These are phyloP conservation scores for Scolanthus callimorphus DNA, from an alignment of 92 coral and sea anemone species.

Conservation along the genomic window DNA sequence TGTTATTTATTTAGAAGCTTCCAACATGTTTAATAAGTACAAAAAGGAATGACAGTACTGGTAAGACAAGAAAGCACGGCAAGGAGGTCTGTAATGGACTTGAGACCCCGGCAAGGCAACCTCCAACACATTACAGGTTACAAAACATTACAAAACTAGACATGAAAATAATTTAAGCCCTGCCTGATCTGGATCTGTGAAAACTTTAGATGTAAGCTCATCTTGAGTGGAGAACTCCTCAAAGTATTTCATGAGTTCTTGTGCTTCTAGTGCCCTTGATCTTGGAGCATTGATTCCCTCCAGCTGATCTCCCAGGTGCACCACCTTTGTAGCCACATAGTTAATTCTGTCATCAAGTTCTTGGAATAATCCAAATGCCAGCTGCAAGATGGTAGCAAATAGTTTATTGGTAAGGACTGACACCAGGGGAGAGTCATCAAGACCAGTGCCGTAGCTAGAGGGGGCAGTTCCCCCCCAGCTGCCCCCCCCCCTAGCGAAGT, in stretches of 20 bases:
- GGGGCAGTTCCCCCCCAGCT: background rate
- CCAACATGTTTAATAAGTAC: too few species aligned
- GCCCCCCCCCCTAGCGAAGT: background rate
- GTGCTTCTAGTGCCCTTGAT: constrained; percentile 91
- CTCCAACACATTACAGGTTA: too few species aligned
- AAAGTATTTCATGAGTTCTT: constrained; percentile 93
- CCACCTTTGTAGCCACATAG: constrained; percentile 96
- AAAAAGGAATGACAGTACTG: too few species aligned
- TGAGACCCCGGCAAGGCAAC: too few species aligned
- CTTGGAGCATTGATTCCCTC: constrained; percentile 97
- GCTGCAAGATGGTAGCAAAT: constrained; percentile 14
- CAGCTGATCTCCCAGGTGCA: constrained; percentile 95
- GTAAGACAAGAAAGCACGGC: too few species aligned
- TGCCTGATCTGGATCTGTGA: constrained; percentile 70
- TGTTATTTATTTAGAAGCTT: too few species aligned
- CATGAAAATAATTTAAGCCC: background rate
- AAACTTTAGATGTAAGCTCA: constrained; percentile 59
- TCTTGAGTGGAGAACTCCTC: constrained; percentile 82
- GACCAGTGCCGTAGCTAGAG: too few species aligned
- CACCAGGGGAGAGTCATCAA: too few species aligned
- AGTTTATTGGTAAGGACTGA: background rate
- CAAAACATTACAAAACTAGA: background rate
- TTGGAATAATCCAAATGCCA: constrained; percentile 72
- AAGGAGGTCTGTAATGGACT: background rate
- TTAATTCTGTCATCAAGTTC: constrained; percentile 92